Percentiles rank a stretch among this genome's conserved stretches.
These are phyloP conservation scores for Dreissena polymorpha DNA, from an alignment of 1,140 invertebrate species.

Conservation along the genomic window DNA sequence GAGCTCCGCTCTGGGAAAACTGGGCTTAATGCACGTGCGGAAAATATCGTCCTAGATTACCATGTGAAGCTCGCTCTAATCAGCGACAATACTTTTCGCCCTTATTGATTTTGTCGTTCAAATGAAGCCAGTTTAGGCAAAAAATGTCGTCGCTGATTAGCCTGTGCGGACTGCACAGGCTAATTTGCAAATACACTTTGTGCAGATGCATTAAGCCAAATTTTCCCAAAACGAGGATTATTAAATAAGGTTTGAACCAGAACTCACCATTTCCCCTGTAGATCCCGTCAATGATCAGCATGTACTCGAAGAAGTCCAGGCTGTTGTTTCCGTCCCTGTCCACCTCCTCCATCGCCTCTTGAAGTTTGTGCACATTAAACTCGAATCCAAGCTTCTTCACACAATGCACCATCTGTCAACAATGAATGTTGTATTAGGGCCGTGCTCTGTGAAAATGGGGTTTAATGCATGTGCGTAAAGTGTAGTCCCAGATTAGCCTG, in stretches of 20 bases:
- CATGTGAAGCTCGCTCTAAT: too few relatives aligned
- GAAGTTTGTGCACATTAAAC: constrained; percentile 61
- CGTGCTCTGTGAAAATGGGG: too few relatives aligned
- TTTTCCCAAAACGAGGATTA: background rate
- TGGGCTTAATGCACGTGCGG: too few relatives aligned
- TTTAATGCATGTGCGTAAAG: too few relatives aligned
- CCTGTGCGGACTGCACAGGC: too few relatives aligned
- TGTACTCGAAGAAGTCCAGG: constrained; percentile 71
- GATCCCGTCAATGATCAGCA: constrained; percentile 62
- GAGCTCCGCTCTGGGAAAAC: too few relatives aligned
- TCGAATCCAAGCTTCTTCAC: constrained; percentile 62
- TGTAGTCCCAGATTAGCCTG: too few relatives aligned
- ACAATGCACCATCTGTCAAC: constrained; percentile 61
- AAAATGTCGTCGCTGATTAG: background rate
- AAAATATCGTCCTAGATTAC: too few relatives aligned
- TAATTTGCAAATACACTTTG: background rate
- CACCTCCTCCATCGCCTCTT: constrained; percentile 67
- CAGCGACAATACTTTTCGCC: background rate
- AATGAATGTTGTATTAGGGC: too few relatives aligned
- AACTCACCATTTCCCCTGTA: constrained; percentile 58
- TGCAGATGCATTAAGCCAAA: background rate
- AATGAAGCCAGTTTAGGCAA: background rate
- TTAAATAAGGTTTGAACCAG: background rate
- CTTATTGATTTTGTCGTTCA: background rate
- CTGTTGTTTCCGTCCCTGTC: constrained; percentile 62